A percentile compares a stretch with the other conserved stretches of the same genome.
Conservation (phyloP, 2,797 vertebrate species). For the Acanthornis magna region DNA sequence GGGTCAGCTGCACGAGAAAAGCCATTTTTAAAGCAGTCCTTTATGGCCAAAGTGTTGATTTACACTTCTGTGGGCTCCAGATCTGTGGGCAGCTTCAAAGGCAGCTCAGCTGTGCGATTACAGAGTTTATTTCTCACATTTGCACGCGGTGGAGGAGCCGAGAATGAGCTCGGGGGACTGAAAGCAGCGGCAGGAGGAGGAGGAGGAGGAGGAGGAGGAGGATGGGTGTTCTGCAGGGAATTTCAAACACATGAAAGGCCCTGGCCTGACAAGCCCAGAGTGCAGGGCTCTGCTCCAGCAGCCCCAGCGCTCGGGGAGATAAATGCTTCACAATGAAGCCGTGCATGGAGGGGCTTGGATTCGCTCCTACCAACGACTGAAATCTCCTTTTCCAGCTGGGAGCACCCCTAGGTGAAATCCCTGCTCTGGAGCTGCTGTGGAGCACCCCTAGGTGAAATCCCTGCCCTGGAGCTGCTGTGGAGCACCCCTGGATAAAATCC, state of each 20-base stretch:
- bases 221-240: neutral
- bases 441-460: too few species aligned
- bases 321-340: neutral
- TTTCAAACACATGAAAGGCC: neutral
- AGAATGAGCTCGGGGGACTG: neutral
- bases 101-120: neutral
- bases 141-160: neutral
- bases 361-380: neutral
- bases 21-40: neutral
- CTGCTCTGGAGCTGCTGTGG: too few species aligned
- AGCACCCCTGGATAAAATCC: too few species aligned
- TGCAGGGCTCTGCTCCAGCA: neutral
- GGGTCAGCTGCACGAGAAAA: neutral
- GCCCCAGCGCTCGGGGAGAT: neutral
- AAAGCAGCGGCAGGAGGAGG: neutral
- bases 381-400: neutral
- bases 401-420: neutral
- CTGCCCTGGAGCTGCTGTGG: too few species aligned
- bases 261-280: neutral
- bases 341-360: neutral
- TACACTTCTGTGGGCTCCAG: neutral
- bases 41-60: conserved; percentile 6
- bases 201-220: neutral
- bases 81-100: neutral
- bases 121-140: conserved; percentile 18